These are phyloP conservation scores for Chondrilla cf. caribensis DNA, from an alignment of 37 sponge, comb jelly and placozoan species.

Conservation along the genomic window DNA sequence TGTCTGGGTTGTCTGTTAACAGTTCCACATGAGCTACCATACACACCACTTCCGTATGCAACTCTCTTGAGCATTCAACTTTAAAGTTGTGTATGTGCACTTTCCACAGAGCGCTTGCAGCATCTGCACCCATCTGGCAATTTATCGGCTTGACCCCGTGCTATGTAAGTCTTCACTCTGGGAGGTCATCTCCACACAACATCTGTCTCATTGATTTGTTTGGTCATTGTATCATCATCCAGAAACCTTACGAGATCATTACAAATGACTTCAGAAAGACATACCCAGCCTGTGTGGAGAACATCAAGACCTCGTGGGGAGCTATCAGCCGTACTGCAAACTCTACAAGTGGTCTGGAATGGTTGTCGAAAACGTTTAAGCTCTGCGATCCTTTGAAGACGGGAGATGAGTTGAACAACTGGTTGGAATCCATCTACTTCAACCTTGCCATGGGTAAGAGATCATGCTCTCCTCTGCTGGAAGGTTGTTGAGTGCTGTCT, in stretches of 20 bases:
- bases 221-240: background rate
- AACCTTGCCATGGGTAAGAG: slow-evolving; percentile 63
- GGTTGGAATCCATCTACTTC: slow-evolving; percentile 56
- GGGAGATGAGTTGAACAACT: slow-evolving; percentile 27
- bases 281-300: slow-evolving; percentile 36
- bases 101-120: slow-evolving; percentile 61
- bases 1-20: background rate
- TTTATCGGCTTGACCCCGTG: slow-evolving; percentile 58
- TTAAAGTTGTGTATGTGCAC: no score
- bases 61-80: background rate
- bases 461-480: no score
- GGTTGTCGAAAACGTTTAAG: slow-evolving; percentile 44
- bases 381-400: slow-evolving; percentile 42
- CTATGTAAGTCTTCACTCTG: slow-evolving; percentile 30
- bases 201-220: no score
- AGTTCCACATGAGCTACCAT: background rate
- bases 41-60: no score
- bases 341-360: slow-evolving; percentile 26
- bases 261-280: slow-evolving; percentile 34
- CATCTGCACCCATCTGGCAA: slow-evolving; percentile 91
- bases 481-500: background rate
- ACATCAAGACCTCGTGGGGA: slow-evolving; percentile 47
- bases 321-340: slow-evolving; percentile 10
- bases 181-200: no score
- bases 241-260: slow-evolving; percentile 39